A percentile compares a stretch with the other conserved stretches of the same genome.
Conservation (phyloP, 2,113 vertebrate genomes). For the Lonchura striata region DNA sequence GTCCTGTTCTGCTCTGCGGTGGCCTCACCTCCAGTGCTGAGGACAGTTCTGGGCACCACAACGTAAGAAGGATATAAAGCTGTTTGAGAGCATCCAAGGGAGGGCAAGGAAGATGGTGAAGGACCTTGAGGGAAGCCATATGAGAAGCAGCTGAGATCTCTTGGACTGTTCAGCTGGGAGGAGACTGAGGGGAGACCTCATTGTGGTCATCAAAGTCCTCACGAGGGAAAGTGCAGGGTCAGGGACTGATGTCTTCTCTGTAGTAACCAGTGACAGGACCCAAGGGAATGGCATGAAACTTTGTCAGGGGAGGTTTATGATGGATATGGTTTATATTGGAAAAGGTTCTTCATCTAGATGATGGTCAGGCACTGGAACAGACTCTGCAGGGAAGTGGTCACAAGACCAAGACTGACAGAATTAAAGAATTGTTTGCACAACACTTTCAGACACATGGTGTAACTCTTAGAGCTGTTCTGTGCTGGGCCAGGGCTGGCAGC, state of each 20-base stretch:
- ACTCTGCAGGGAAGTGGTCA: not conserved
- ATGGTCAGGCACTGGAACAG: not conserved
- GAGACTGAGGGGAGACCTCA: not conserved
- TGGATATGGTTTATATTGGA: not conserved
- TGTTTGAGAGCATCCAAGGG: not conserved
- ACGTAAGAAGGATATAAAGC: not conserved
- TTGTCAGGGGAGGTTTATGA: not conserved
- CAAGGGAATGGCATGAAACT: not conserved
- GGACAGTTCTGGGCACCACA: not conserved
- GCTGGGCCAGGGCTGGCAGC: not conserved
- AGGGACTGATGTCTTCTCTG: not conserved
- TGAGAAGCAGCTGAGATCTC: not conserved
- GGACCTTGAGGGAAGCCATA: rapidly evolving
- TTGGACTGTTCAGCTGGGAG: not conserved
- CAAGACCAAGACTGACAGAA: not conserved
- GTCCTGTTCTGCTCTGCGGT: not conserved
- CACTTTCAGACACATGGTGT: not conserved
- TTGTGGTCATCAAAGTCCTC: not conserved
- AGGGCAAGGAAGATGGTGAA: rapidly evolving
- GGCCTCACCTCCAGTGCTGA: rapidly evolving
- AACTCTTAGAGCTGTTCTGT: not conserved
- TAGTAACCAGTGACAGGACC: not conserved
- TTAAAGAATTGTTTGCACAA: not conserved
- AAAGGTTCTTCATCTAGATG: not conserved
- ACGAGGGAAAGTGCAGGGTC: rapidly evolving